These are phyloP conservation scores for Crematogaster levior DNA, from an alignment of 2,888 invertebrate species.

Conservation along the genomic window DNA sequence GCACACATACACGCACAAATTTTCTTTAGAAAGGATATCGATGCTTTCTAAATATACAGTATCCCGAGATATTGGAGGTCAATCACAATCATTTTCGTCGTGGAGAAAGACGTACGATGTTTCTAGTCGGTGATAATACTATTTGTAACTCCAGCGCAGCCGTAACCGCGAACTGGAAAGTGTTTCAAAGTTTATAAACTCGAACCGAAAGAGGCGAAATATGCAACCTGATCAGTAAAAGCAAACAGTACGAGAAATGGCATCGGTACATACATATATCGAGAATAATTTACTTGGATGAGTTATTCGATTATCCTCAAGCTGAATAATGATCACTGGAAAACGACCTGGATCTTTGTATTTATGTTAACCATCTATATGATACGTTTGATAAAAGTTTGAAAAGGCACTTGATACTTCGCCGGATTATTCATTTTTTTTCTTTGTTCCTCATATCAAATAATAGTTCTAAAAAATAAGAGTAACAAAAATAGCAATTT, in stretches of 20 bases:
- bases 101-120: neutral
- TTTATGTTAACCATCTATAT: neutral
- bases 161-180: conserved; percentile 61
- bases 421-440: neutral
- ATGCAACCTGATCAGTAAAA: neutral
- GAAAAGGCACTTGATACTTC: neutral
- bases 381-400: neutral
- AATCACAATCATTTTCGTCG: conserved; percentile 40
- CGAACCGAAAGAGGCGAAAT: neutral
- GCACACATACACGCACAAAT: neutral
- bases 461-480: neutral
- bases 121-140: conserved; percentile 58
- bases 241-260: neutral
- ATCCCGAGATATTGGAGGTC: neutral
- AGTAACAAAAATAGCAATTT: neutral
- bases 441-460: neutral
- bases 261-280: neutral
- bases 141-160: conserved; percentile 64
- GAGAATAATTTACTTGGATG: conserved; percentile 8
- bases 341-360: conserved; percentile 1
- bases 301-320: conserved; percentile 36
- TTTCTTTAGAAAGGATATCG: neutral
- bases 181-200: conserved; percentile 60
- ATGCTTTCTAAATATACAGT: neutral
- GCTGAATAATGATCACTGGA: neutral